These are phyloP conservation scores for Pheucticus melanocephalus DNA, from an alignment of 2,113 vertebrate genomes.

Conservation along the genomic window DNA sequence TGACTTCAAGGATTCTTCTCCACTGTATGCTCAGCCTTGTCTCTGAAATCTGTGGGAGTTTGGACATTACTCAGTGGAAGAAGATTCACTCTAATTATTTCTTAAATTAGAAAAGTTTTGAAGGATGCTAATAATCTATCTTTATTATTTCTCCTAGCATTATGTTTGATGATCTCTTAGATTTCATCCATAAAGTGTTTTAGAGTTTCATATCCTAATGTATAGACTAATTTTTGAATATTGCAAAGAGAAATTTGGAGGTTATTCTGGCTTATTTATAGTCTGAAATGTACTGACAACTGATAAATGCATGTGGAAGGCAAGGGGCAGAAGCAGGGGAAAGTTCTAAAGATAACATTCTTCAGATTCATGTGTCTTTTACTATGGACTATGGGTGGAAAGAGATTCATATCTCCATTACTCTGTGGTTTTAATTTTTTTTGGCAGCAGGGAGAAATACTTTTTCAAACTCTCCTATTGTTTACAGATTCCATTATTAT, in stretches of 20 bases:
- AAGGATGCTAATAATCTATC: neutral
- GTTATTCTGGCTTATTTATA: neutral
- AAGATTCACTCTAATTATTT: neutral
- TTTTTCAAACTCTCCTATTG: conserved; percentile 21
- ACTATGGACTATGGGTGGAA: neutral
- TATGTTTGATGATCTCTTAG: neutral
- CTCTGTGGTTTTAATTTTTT: conserved; percentile 16
- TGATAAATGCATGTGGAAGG: neutral
- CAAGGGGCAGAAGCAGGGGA: neutral
- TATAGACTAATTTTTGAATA: neutral
- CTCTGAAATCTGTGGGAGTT: neutral
- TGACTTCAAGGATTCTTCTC: neutral
- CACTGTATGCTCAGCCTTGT: neutral
- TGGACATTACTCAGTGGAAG: neutral
- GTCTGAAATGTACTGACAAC: neutral
- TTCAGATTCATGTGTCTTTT: conserved; percentile 7
- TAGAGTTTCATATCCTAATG: neutral
- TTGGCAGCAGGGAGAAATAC: conserved; percentile 19
- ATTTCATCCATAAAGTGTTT: neutral
- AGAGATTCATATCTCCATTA: conserved; percentile 42
- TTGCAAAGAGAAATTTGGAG: neutral
- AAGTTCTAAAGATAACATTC: conserved; percentile 47
- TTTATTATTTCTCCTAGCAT: neutral
- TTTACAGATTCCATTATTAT: conserved; percentile 37
- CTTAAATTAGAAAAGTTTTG: neutral